phyloP scores from a whole-genome alignment of 2,113 vertebrate species.

The Monarcha castaneiventris region DNA sequence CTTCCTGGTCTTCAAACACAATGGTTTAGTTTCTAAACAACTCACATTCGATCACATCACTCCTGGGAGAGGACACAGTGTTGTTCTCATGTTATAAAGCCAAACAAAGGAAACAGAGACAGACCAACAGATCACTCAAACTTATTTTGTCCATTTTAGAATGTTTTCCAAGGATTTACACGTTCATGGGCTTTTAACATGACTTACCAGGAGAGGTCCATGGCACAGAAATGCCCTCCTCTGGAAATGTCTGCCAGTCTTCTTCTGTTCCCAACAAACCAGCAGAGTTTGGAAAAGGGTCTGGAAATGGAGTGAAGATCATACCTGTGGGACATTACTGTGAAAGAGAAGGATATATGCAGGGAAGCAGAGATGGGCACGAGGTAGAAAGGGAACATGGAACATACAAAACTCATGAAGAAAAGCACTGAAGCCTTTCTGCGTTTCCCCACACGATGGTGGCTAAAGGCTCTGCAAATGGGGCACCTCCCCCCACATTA shows the following conservation, averaged over 20 bases:
- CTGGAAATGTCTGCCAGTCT: not conserved
- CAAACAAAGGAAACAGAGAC: not conserved
- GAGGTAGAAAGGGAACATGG: not conserved
- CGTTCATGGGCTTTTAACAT: accelerated
- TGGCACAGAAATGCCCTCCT: not conserved
- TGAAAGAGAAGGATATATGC: not conserved
- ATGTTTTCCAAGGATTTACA: not conserved
- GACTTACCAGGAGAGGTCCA: not conserved
- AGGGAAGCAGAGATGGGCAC: not conserved
- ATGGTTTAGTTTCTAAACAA: not conserved
- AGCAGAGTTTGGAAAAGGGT: not conserved
- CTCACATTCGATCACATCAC: not conserved
- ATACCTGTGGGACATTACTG: not conserved
- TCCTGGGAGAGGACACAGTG: not conserved
- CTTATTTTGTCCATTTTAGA: not conserved
- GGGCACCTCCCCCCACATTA: not conserved
- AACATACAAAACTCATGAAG: not conserved
- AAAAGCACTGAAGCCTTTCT: not conserved
- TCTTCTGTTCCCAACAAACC: not conserved
- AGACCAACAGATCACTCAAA: not conserved
- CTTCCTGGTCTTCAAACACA: not conserved
- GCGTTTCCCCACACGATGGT: not conserved
- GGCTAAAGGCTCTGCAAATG: not conserved
- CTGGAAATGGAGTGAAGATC: not conserved
- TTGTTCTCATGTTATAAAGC: not conserved